Percentiles rank a stretch among this genome's conserved stretches.
Conservation (phyloP, 2,113 vertebrate species). For the Sturnira hondurensis region DNA sequence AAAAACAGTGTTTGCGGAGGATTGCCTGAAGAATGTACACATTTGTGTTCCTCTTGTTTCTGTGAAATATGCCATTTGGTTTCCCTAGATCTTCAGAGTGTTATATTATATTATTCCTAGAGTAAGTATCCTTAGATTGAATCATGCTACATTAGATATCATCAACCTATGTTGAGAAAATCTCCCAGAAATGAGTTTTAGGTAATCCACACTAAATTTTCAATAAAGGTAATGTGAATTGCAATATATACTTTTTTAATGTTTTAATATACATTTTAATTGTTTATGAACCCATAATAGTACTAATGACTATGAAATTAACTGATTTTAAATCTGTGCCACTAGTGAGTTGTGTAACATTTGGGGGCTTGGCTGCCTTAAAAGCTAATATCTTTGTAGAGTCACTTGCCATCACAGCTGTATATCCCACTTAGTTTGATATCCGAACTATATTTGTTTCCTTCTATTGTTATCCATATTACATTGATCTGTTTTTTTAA, state of each 20-base stretch:
- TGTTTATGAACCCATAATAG: neutral
- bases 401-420: neutral
- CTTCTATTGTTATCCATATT: neutral
- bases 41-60: neutral
- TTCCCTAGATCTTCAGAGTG: neutral
- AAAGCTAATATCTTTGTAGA: neutral
- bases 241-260: neutral
- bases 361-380: neutral
- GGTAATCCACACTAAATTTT: neutral
- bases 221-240: neutral
- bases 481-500: neutral
- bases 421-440: neutral
- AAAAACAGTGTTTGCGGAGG: constrained; percentile 25
- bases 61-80: constrained; percentile 23
- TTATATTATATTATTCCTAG: neutral
- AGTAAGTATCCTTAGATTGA: neutral
- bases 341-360: neutral
- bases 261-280: neutral
- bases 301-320: neutral
- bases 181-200: neutral
- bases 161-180: neutral
- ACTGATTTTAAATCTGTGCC: neutral
- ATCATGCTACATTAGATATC: neutral
- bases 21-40: constrained; percentile 36
- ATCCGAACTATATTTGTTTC: neutral